These are phyloP conservation scores for Jacana jacana DNA, from an alignment of 2,113 vertebrate genomes.

Conservation along the genomic window DNA sequence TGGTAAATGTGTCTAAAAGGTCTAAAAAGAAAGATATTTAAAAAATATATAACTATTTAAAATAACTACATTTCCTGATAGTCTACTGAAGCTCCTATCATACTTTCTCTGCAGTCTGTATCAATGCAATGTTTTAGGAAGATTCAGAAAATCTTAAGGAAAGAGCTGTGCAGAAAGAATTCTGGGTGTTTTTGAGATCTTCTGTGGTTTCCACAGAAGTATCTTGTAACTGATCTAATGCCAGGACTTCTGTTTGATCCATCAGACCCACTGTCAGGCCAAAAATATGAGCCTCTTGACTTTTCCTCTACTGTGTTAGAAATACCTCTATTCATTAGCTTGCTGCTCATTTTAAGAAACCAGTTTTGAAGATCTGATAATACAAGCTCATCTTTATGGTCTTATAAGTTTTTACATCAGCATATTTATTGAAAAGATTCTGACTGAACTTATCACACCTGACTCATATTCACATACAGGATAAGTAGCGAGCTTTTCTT, in stretches of 20 bases:
- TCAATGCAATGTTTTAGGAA: not conserved
- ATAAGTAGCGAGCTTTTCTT: not conserved
- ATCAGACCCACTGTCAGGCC: not conserved
- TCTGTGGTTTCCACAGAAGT: not conserved
- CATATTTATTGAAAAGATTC: not conserved
- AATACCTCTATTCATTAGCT: not conserved
- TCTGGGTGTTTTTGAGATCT: not conserved
- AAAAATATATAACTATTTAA: not conserved
- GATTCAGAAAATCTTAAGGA: not conserved
- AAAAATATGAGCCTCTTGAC: not conserved
- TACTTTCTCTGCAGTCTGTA: not conserved
- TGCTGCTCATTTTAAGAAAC: not conserved
- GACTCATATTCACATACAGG: not conserved
- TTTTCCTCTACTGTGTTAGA: not conserved
- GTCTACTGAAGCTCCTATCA: not conserved
- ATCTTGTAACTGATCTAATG: not conserved
- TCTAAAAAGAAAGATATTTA: not conserved
- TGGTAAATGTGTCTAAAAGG: rapidly evolving
- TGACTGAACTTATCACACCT: not conserved
- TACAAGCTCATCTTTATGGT: not conserved
- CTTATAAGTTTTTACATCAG: not conserved
- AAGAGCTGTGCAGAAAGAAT: rapidly evolving
- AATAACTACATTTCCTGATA: not conserved
- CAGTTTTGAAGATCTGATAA: not conserved
- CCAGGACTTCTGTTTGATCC: not conserved